phyloP scores from a whole-genome alignment of 2,113 vertebrate species.

The Bufo gargarizans region DNA sequence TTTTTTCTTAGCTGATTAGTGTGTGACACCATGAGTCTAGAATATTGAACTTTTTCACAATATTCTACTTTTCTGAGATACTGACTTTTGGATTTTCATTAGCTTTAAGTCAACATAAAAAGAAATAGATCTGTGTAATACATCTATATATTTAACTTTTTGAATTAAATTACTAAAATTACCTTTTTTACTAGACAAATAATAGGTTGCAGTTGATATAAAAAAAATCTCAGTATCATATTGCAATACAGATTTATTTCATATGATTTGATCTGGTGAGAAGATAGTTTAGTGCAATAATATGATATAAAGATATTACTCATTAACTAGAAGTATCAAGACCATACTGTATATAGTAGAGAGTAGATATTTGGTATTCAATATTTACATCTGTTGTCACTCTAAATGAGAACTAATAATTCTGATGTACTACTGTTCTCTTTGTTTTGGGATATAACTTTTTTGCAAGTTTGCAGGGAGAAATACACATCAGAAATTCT shows the following conservation, averaged over 20 bases:
- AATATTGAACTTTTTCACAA: too few relatives aligned
- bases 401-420: not conserved
- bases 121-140: too few relatives aligned
- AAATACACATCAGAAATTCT: not conserved
- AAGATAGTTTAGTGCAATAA: not conserved
- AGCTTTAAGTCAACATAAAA: too few relatives aligned
- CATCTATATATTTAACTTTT: too few relatives aligned
- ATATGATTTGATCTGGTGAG: not conserved
- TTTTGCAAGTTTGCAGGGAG: not conserved
- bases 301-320: not conserved
- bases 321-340: not conserved
- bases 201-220: too few relatives aligned
- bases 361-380: not conserved
- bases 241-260: not conserved
- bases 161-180: too few relatives aligned
- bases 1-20: too few relatives aligned
- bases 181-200: too few relatives aligned
- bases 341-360: not conserved
- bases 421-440: not conserved
- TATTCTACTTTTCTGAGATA: too few relatives aligned
- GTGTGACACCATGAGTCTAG: too few relatives aligned
- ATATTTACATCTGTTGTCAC: not conserved
- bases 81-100: too few relatives aligned
- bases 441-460: not conserved
- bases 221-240: not conserved